Evolutionary conservation across 1,140 invertebrate genomes (phyloP), one percentile per base, ranked within the genome.

Genomic region (Battus philenor): DNA sequence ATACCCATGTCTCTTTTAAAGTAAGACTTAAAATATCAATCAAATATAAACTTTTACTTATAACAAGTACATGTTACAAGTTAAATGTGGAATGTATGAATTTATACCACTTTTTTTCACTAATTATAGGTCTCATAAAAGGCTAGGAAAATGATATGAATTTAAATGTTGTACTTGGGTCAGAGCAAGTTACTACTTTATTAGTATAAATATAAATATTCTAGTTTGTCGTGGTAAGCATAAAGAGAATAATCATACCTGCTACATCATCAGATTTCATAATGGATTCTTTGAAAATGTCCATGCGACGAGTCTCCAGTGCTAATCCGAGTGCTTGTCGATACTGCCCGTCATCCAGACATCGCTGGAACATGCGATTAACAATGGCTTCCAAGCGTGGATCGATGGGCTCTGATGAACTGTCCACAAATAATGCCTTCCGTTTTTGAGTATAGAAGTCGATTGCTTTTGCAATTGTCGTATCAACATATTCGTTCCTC

Each of bases 361-460:
- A 99, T 53, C 97, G 88, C 60, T 97, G 93, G 74, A 99, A 98
- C 95, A 99, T 99, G 32, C 96, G 90, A 78, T 99, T 95, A 0
- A 99, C 97, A 59, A 99, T 97, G 1, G 91, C 92, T 79, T 98
- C 96, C 39, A 99, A 84, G 30, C 97, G 90, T 1, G 92, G 89
- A 84, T 99, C 97, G 55, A 98, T 94, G 0, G 88, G 83, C 50
- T 93, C 91, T 4, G 89, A 90, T 6, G 90, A 88, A 41, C 89
- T 88, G 22, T 84, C 76, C 9, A 84, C 54, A 26, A 85, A 86
- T 1, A 89, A 70, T 26, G 90, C 88, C 29, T 95, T 91, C 12
- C 97, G 87, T 69, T 96, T 92, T 66, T 95, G 93, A 9, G 95
- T 97, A 69, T 98, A 98, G 76, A 93, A 94, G 82, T 98, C 97